These are phyloP conservation scores for Drosophila pseudotalamancana DNA, from an alignment of 2,888 invertebrate genomes.

Conservation along the genomic window DNA sequence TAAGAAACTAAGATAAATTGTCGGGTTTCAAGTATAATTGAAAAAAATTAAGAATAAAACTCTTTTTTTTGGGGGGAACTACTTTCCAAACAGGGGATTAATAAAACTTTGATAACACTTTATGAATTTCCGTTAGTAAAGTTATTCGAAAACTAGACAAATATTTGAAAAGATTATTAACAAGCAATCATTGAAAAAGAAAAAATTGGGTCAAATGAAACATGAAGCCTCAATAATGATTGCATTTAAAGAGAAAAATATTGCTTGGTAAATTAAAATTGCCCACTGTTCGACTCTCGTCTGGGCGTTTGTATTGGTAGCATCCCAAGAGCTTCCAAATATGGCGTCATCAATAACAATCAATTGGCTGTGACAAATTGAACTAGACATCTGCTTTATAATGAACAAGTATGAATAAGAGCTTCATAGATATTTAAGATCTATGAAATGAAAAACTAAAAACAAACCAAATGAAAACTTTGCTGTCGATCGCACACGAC, in stretches of 20 bases:
- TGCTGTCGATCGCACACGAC: not conserved
- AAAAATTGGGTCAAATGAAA: slow-evolving; percentile 58
- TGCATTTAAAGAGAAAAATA: slow-evolving; percentile 8
- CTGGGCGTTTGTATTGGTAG: slow-evolving; percentile 17
- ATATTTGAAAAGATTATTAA: slow-evolving; percentile 46
- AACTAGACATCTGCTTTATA: slow-evolving; percentile 25
- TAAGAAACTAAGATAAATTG: slow-evolving; percentile 18
- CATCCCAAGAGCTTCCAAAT: slow-evolving; percentile 35
- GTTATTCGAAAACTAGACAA: not conserved
- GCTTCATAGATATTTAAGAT: not conserved
- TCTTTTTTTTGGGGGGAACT: not conserved
- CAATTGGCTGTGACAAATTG: slow-evolving; percentile 77
- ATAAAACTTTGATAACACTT: not conserved
- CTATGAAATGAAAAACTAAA: slow-evolving; percentile 25
- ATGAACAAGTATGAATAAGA: not conserved
- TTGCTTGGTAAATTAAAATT: slow-evolving; percentile 20
- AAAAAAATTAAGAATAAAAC: not conserved
- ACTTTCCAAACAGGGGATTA: not conserved
- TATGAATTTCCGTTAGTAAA: slow-evolving; percentile 24
- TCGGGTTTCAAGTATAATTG: not conserved
- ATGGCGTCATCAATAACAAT: slow-evolving; percentile 73
- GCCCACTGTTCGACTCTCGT: slow-evolving; percentile 29
- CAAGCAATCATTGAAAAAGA: slow-evolving; percentile 23
- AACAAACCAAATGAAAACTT: slow-evolving; percentile 12
- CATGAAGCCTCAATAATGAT: slow-evolving; percentile 47